These are phyloP conservation scores for Apotomis betuletana DNA, from an alignment of 2,888 invertebrate species.

Conservation along the genomic window DNA sequence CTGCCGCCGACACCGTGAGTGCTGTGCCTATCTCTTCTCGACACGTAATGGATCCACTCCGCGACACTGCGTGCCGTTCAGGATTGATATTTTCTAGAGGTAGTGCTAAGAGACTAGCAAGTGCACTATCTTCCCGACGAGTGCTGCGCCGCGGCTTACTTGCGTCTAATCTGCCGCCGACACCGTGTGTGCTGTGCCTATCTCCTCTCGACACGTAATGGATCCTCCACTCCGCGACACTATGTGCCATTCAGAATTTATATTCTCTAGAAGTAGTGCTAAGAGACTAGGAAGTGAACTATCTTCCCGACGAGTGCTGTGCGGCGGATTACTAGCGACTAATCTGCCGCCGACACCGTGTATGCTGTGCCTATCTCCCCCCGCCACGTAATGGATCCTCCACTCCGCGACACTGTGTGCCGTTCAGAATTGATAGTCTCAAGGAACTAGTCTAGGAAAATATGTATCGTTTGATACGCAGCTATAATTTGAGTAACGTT, in stretches of 20 bases:
- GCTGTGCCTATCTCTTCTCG: too few species aligned
- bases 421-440: neutral
- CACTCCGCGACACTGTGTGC: neutral
- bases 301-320: neutral
- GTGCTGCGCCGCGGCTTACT: slow-evolving; percentile 1
- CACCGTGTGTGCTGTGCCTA: neutral
- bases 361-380: neutral
- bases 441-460: too few species aligned
- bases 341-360: slow-evolving; percentile 9
- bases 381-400: neutral
- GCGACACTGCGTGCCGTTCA: neutral
- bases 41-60: neutral
- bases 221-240: neutral
- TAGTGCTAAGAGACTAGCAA: neutral
- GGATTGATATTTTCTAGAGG: neutral
- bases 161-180: slow-evolving; percentile 11
- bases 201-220: neutral
- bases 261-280: neutral
- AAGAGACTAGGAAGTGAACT: neutral
- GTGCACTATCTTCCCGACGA: neutral
- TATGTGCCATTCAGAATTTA: neutral
- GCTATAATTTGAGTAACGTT: too few species aligned
- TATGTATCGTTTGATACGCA: too few species aligned
- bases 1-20: slow-evolving; percentile 3
- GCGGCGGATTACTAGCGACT: slow-evolving; percentile 11